A percentile compares a stretch with the other conserved stretches of the same genome.
Evolutionary conservation across 2,797 vertebrate species (phyloP).

Genomic region (Eospalax fontanierii): DNA sequence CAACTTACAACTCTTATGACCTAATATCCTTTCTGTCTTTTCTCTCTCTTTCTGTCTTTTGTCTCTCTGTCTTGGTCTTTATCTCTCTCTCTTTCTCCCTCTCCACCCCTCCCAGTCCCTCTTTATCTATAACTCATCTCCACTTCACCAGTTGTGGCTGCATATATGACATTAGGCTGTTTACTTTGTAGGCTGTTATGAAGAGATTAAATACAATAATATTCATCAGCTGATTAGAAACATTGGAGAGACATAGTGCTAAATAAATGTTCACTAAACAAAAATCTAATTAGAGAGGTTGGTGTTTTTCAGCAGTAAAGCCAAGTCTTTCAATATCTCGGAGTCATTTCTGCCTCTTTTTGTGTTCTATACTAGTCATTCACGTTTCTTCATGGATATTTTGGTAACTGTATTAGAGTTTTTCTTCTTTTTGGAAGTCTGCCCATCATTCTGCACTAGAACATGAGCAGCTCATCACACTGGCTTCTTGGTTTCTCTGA

Average conservation of each 20-base stretch:
- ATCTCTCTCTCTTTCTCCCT: background rate
- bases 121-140: background rate
- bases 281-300: background rate
- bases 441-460: background rate
- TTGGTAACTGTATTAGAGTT: background rate
- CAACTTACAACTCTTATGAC: background rate
- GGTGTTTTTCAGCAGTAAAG: constrained; percentile 16
- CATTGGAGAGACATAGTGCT: background rate
- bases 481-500: background rate
- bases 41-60: no score
- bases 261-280: background rate
- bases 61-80: background rate
- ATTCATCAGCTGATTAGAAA: background rate
- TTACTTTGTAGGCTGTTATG: background rate
- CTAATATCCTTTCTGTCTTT: no score
- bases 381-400: background rate
- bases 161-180: background rate
- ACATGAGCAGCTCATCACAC: background rate
- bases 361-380: background rate
- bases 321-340: background rate
- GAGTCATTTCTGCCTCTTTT: background rate
- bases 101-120: no score
- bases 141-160: background rate
- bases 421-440: constrained; percentile 34
- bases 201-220: background rate